Evolutionary conservation across 2,888 invertebrate species (phyloP), one percentile per base, ranked within the genome.

Genomic region (Vanessa cardui): DNA sequence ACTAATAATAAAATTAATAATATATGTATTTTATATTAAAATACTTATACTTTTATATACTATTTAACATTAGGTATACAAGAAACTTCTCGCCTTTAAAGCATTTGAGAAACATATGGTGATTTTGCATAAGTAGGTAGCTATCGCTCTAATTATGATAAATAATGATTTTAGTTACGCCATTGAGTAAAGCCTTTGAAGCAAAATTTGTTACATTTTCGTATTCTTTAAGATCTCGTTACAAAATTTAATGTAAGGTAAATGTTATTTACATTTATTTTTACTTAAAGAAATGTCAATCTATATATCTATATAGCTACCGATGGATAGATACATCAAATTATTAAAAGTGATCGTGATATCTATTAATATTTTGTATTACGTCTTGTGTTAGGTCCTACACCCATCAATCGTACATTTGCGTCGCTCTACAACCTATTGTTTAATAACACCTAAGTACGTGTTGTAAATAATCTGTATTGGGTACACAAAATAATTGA

Each of bases 361-460:
- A 44, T 45, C 58, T 26, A 66, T 61, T 66, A 58, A 54, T 26
- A 54, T 54, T 54, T 54, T 39, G 39, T 56, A 39, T n/a, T 56
- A 21, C 21, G 26, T 16, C 46, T 20, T 15, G 21, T 21, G 26
- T 66, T 46, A 46, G 47, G 20, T 54, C 54, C 60, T 52, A 56
- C 47, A 39, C 21, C 60, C 39, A 66, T 61, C 46, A 61, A 66
- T 47, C 39, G 39, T 74, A 76, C 74, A 78, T 77, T 77, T 78
- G 73, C 74, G 73, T 78, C 78, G 73, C 49, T 80, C 81, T 83
- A 88, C 80, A 64, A 79, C 86, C 87, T 76, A 89, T 89, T 89
- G 88, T 89, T 83, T 77, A 26, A 46, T 59, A 59, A 12, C 16
- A 26, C 21, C 18, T 44, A 58, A 15, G 44, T 58, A 20, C 46